Base-by-base conservation (phyloP, 1,140 invertebrate genomes). In the Drosophila sturtevanti region DNA sequence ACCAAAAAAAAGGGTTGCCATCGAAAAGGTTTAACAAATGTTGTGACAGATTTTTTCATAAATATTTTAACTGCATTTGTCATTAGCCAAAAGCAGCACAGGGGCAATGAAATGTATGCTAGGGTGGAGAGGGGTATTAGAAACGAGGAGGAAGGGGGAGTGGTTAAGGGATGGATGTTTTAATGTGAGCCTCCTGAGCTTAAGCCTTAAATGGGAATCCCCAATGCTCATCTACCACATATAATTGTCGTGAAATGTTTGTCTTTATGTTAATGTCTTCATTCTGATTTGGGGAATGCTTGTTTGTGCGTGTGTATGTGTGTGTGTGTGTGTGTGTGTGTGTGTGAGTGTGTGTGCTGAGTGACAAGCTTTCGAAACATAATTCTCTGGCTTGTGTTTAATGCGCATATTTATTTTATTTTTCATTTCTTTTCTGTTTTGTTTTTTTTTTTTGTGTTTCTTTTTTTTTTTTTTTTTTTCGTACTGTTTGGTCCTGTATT, bases 331-430 rank as follows among this genome's bases (percentile, higher is more conserved):
- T 41, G 0, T 41, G 4, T 1, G 35, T 12, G 35, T 5, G 37
- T 14, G 37, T n/a, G 1, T 38, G 37, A 14, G 38, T 44, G 38
- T 44, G 16, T 48, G 41, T 21, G 18, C 11, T 18, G 41, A 18
- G 41, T 48, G 41, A 48, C 41, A 48, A 48, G 41, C 41, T 48
- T 44, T 75, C 63, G 56, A 63, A 62, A 75, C 72, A 75, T 52
- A 68, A 75, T 58, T 75, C 22, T 48, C 41, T 21, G 41, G 48
- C 61, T 52, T 58, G 59, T 64, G 60, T 80, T 77, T 80, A 68
- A 80, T 77, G 69, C 74, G 73, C 81, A 86, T 69, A 86, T 85
- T 86, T 85, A 78, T 86, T 61, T 72, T 48, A 55, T 70, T 74
- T 74, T 54, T 70, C 66, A 72, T 72, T 72, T 75, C 71, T 75